Conservation (phyloP, 2,797 vertebrate species). For the Leptodactylus fallax region DNA sequence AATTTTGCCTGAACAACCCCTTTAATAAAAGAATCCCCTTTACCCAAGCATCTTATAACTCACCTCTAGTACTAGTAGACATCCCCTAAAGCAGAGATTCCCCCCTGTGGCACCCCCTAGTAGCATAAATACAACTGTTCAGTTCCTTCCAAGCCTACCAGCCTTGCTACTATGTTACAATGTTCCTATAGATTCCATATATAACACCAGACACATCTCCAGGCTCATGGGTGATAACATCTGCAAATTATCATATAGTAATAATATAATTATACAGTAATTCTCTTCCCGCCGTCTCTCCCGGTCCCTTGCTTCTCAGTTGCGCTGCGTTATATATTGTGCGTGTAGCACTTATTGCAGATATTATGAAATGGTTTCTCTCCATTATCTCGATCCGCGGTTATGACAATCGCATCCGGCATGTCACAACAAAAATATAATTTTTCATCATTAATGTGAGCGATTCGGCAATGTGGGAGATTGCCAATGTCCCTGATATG, state of each 20-base stretch:
- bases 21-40: too few species aligned
- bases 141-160: neutral
- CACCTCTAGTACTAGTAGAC: too few species aligned
- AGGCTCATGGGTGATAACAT: too few species aligned
- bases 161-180: neutral
- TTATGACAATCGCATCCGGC: slow-evolving; percentile 19
- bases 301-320: neutral
- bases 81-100: too few species aligned
- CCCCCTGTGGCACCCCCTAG: too few species aligned
- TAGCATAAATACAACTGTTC: too few species aligned
- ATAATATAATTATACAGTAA: neutral
- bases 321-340: neutral
- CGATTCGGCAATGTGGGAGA: slow-evolving; percentile 56
- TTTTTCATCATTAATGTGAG: slow-evolving; percentile 45
- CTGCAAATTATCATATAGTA: too few species aligned
- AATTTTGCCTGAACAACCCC: too few species aligned
- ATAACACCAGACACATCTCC: too few species aligned
- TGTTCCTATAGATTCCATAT: too few species aligned
- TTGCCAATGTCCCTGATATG: neutral
- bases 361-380: neutral
- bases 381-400: slow-evolving; percentile 6
- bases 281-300: neutral
- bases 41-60: too few species aligned
- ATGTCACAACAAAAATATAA: slow-evolving; percentile 43
- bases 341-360: too few species aligned